These are phyloP conservation scores for Malacoctenus gilli DNA, from an alignment of 2,797 vertebrate genomes.

Conservation along the genomic window DNA sequence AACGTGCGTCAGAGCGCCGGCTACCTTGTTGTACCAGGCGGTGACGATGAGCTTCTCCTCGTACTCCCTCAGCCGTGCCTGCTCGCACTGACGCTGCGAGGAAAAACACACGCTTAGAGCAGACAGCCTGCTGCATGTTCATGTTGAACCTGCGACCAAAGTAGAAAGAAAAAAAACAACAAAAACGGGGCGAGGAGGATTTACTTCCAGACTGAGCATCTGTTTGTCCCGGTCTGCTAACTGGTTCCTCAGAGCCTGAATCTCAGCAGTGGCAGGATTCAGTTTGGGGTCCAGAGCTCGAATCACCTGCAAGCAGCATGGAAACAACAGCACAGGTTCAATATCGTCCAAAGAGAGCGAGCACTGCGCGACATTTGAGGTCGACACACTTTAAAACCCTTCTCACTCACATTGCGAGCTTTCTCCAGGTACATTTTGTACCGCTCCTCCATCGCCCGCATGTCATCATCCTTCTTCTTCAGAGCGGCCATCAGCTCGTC, in stretches of 20 bases:
- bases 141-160: too few species aligned
- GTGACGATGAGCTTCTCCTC: slow-evolving; percentile 98
- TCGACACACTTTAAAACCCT: too few species aligned
- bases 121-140: too few species aligned
- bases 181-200: too few species aligned
- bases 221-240: slow-evolving; percentile 90
- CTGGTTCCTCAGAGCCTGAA: slow-evolving; percentile 90
- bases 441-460: slow-evolving; percentile 98
- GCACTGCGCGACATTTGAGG: too few species aligned
- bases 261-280: slow-evolving; percentile 96
- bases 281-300: slow-evolving; percentile 95
- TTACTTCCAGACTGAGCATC: slow-evolving; percentile 91
- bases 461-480: slow-evolving; percentile 98
- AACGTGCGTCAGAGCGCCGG: too few species aligned
- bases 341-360: too few species aligned
- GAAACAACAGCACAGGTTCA: too few species aligned
- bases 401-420: slow-evolving; percentile 90
- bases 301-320: slow-evolving; percentile 87
- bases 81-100: slow-evolving; percentile 89
- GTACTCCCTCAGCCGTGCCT: slow-evolving; percentile 90
- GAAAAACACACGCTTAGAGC: too few species aligned
- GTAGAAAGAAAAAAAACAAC: too few species aligned
- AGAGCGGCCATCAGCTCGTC: slow-evolving; percentile 92
- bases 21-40: slow-evolving; percentile 98
- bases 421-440: slow-evolving; percentile 99